Conservation (phyloP, 2,113 vertebrate genomes). For the Vimba vimba region DNA sequence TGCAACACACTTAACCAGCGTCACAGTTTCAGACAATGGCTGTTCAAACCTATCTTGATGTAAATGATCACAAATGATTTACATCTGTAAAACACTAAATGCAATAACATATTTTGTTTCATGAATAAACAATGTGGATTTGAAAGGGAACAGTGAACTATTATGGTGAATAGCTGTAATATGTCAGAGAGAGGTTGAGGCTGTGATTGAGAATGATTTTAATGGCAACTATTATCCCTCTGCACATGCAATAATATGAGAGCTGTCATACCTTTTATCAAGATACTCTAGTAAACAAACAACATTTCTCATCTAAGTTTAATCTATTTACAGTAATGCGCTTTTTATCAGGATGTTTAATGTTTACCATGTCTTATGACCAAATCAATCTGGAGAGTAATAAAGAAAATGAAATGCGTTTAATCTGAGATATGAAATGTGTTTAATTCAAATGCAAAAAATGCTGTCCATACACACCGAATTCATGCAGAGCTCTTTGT, state of each 20-base stretch:
- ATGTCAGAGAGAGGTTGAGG: slow-evolving; percentile 34
- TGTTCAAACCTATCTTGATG: slow-evolving; percentile 1
- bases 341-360: slow-evolving; percentile 58
- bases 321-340: slow-evolving; percentile 53
- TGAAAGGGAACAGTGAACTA: slow-evolving; percentile 22
- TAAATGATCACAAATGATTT: slow-evolving; percentile 37
- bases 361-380: slow-evolving; percentile 49
- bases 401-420: slow-evolving; percentile 54
- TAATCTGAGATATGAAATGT: slow-evolving; percentile 44
- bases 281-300: slow-evolving; percentile 48
- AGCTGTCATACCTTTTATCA: slow-evolving; percentile 56
- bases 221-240: slow-evolving; percentile 45
- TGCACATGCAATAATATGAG: slow-evolving; percentile 50
- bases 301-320: slow-evolving; percentile 40
- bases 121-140: slow-evolving; percentile 47
- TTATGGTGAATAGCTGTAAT: slow-evolving; percentile 39
- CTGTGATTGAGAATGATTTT: slow-evolving; percentile 16
- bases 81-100: slow-evolving; percentile 37
- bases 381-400: slow-evolving; percentile 49
- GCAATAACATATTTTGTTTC: slow-evolving; percentile 42
- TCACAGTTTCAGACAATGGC: slow-evolving; percentile 12
- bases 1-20: background rate
- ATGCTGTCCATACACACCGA: slow-evolving; percentile 1
- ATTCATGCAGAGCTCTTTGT: slow-evolving; percentile 11
- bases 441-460: slow-evolving; percentile 51